A percentile compares a stretch with the other conserved stretches of the same genome.
Conservation (phyloP, 2,888 invertebrate species). For the Rotaria macrura region DNA sequence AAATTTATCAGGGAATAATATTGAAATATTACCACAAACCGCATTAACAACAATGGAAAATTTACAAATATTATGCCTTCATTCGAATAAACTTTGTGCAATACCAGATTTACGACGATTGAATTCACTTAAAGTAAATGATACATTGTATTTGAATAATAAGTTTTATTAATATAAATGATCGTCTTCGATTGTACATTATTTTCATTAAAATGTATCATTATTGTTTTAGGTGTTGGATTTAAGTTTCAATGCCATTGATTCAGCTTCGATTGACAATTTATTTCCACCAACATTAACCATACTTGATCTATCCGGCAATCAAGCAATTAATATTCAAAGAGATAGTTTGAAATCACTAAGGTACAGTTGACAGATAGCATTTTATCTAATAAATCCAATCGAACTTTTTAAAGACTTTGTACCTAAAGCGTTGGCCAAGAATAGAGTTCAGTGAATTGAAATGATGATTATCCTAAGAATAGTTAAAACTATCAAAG, state of each 20-base stretch:
- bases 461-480: too few relatives aligned
- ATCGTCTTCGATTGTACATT: too few relatives aligned
- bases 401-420: too few relatives aligned
- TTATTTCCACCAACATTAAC: constrained; percentile 49
- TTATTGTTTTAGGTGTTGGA: constrained; percentile 47
- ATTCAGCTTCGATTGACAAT: constrained; percentile 42
- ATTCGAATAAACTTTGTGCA: constrained; percentile 48
- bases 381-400: too few relatives aligned
- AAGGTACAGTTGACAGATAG: neutral
- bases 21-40: constrained; percentile 44
- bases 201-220: too few relatives aligned
- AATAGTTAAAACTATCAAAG: too few relatives aligned
- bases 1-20: constrained; percentile 50
- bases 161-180: too few relatives aligned
- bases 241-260: constrained; percentile 50
- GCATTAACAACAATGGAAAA: constrained; percentile 44
- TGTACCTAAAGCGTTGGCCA: too few relatives aligned
- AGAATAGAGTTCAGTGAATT: too few relatives aligned
- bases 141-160: too few relatives aligned
- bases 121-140: constrained; percentile 45
- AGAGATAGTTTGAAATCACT: neutral
- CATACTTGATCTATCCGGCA: constrained; percentile 51
- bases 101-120: constrained; percentile 49
- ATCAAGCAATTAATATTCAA: constrained; percentile 39
- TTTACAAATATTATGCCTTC: constrained; percentile 48